Percentiles rank a stretch among this genome's conserved stretches.
Conservation (phyloP, 1,140 invertebrate genomes). For the Cryptotermes secundus region DNA sequence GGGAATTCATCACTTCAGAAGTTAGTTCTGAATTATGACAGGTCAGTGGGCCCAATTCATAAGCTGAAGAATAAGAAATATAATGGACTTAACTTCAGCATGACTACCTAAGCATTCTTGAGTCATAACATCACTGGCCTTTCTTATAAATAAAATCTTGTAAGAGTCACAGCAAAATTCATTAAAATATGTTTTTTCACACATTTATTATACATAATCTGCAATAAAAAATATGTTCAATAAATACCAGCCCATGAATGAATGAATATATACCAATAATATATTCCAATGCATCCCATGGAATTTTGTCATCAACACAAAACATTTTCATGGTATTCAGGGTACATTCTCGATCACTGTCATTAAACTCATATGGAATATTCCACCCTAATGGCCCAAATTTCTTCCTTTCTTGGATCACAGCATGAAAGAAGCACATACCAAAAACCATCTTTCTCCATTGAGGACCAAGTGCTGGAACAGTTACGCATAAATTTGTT, state of each 20-base stretch:
- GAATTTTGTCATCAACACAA: constrained; percentile 67
- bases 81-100: no score
- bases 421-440: constrained; percentile 80
- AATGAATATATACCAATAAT: constrained; percentile 61
- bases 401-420: constrained; percentile 86
- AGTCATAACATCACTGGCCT: neutral
- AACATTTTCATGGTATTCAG: constrained; percentile 84
- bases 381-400: constrained; percentile 91
- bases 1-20: no score
- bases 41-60: no score
- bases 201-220: no score
- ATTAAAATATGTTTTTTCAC: no score
- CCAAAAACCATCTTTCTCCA: constrained; percentile 80
- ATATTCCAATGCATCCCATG: constrained; percentile 86
- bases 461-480: constrained; percentile 62
- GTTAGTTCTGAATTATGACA: no score
- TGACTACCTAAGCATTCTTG: no score
- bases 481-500: constrained; percentile 32
- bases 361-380: constrained; percentile 87
- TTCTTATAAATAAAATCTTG: neutral
- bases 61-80: no score
- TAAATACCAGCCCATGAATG: neutral
- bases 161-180: neutral
- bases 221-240: no score
- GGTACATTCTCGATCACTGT: constrained; percentile 84